Percentiles rank a stretch among this genome's conserved stretches.
Conservation (phyloP, 2,113 vertebrate genomes). For the Megaceryle torquata region DNA sequence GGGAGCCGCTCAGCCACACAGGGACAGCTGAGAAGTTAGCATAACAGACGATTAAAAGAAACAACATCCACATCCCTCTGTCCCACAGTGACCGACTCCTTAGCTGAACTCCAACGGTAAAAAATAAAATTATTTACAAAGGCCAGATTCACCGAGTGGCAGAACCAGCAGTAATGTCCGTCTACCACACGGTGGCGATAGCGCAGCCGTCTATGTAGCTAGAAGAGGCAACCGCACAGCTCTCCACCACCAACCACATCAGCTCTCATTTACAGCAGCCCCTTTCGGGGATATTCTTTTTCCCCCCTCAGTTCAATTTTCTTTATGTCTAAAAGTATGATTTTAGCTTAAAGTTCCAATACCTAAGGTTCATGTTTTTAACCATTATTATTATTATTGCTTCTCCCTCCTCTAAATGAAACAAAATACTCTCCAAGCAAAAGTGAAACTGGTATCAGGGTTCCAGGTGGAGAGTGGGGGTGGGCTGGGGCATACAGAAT, state of each 20-base stretch:
- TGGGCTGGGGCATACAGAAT: not conserved
- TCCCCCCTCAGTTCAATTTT: not conserved
- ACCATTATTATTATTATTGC: not conserved
- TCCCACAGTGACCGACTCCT: not conserved
- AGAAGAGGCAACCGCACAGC: not conserved
- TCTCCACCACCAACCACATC: not conserved
- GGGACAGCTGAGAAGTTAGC: not conserved
- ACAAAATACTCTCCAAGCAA: not conserved
- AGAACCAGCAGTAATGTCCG: not conserved
- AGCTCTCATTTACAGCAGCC: not conserved
- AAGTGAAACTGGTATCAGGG: not conserved
- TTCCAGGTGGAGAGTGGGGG: not conserved
- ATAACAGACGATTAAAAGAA: not conserved
- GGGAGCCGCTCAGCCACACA: not conserved
- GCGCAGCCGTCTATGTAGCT: not conserved
- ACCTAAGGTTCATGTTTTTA: not conserved
- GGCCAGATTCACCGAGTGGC: not conserved
- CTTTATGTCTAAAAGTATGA: not conserved
- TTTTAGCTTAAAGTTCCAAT: not conserved
- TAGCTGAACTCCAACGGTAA: not conserved
- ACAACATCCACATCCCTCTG: not conserved
- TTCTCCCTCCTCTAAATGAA: not conserved
- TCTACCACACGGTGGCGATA: slow-evolving; percentile 67
- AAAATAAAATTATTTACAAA: not conserved
- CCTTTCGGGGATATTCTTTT: not conserved